Percentiles rank a stretch among this genome's conserved stretches.
phyloP scores from a whole-genome alignment of 1,140 invertebrate genomes.

The Procambarus clarkii region DNA sequence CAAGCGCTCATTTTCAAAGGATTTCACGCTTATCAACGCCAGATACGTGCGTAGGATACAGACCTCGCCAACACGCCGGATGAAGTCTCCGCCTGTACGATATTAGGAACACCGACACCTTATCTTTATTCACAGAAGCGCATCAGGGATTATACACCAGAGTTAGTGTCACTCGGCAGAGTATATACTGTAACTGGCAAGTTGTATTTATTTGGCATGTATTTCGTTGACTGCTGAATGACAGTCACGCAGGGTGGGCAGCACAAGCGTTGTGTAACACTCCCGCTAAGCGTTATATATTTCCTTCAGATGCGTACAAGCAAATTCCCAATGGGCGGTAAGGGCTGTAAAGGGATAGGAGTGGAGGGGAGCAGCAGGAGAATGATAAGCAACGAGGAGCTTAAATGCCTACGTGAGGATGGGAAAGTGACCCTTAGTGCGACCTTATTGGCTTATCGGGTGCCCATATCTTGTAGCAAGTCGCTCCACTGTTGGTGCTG shows the following conservation, averaged over 20 bases:
- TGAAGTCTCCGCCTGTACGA: background rate
- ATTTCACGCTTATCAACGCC: background rate
- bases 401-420: background rate
- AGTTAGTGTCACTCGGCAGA: background rate
- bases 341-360: background rate
- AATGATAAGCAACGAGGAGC: background rate
- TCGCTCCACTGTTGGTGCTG: conserved; percentile 7
- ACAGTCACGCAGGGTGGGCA: too few species aligned
- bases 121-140: background rate
- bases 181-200: too few species aligned
- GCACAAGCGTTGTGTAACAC: too few species aligned
- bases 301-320: background rate
- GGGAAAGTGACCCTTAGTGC: background rate
- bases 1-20: background rate
- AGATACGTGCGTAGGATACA: background rate
- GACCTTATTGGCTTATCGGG: conserved; percentile 33
- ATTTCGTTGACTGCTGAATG: too few species aligned
- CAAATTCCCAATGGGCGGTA: background rate
- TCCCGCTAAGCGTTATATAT: background rate
- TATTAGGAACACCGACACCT: background rate
- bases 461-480: background rate
- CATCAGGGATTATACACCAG: background rate
- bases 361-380: background rate
- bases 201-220: too few species aligned
- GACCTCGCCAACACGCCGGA: background rate